Evolutionary conservation across 2,113 vertebrate species (phyloP).

Genomic region (Aplodontia rufa): DNA sequence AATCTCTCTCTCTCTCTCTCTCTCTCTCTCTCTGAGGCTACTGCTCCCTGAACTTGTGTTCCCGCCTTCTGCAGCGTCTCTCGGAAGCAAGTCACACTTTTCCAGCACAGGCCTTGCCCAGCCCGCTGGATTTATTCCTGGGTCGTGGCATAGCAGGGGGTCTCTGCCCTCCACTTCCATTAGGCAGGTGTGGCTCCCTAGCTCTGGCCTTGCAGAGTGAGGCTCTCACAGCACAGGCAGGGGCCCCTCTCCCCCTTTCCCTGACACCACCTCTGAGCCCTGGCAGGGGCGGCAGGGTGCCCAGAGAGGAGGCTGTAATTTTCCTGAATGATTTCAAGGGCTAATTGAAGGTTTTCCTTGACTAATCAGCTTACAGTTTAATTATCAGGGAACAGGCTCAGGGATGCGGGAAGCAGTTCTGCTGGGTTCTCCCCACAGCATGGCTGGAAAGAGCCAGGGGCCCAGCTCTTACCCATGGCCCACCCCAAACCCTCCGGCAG

Average conservation of each 20-base stretch:
- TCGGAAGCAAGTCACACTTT: background rate
- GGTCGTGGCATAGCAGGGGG: background rate
- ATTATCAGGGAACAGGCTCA: slow-evolving; percentile 72
- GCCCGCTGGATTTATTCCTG: background rate
- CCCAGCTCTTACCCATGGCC: background rate
- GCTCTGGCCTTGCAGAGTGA: background rate
- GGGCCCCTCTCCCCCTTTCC: background rate
- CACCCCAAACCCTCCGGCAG: background rate
- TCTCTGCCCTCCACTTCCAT: background rate
- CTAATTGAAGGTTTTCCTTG: slow-evolving; percentile 82
- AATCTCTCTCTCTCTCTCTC: background rate
- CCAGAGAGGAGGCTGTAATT: slow-evolving; percentile 77
- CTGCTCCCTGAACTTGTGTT: background rate
- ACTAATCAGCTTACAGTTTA: slow-evolving; percentile 81
- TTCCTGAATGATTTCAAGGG: slow-evolving; percentile 75
- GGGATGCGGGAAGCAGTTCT: slow-evolving; percentile 41
- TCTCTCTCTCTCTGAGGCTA: background rate
- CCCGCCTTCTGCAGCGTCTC: background rate
- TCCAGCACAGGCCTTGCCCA: background rate
- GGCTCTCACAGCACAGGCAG: background rate
- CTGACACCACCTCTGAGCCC: background rate
- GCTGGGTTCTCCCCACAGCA: background rate
- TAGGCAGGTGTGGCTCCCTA: too few species aligned
- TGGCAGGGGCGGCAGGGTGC: background rate
- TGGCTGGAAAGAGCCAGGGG: background rate